These are phyloP conservation scores for Heliconius ismenius DNA, from an alignment of 2,888 invertebrate genomes.

Conservation along the genomic window DNA sequence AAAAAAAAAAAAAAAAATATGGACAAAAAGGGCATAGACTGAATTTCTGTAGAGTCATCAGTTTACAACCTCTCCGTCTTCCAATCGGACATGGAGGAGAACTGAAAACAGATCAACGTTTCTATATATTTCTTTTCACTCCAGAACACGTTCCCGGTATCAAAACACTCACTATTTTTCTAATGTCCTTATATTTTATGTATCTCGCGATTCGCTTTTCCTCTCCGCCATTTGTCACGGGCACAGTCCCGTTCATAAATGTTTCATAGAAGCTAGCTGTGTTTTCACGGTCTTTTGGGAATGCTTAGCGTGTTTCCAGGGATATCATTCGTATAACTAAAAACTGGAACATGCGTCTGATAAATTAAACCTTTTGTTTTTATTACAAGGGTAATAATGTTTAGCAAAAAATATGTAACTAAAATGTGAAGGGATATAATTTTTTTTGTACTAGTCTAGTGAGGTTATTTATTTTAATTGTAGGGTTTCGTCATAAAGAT, in stretches of 20 bases:
- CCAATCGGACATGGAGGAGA: not conserved
- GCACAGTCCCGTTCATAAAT: slow-evolving; percentile 43
- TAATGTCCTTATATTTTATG: slow-evolving; percentile 32
- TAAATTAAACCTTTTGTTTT: slow-evolving; percentile 8
- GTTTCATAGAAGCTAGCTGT: slow-evolving; percentile 42
- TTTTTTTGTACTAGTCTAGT: not conserved
- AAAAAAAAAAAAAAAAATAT: too few relatives aligned
- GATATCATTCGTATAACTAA: slow-evolving; percentile 18
- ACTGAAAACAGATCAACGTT: not conserved
- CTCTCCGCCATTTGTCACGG: slow-evolving; percentile 41
- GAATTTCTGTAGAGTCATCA: too few relatives aligned
- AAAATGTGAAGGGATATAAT: not conserved
- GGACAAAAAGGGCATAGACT: too few relatives aligned
- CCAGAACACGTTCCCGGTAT: not conserved
- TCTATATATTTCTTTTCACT: not conserved
- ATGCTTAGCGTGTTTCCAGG: slow-evolving; percentile 26
- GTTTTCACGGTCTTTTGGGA: slow-evolving; percentile 29
- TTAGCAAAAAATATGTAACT: not conserved
- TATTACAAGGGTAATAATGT: not conserved
- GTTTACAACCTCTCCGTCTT: not conserved
- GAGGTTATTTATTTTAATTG: not conserved
- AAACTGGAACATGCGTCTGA: not conserved
- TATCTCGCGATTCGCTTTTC: slow-evolving; percentile 25
- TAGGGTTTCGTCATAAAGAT: not conserved
- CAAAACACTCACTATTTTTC: slow-evolving; percentile 14